Conservation (phyloP, 2,888 invertebrate species). For the Metellina segmentata region DNA sequence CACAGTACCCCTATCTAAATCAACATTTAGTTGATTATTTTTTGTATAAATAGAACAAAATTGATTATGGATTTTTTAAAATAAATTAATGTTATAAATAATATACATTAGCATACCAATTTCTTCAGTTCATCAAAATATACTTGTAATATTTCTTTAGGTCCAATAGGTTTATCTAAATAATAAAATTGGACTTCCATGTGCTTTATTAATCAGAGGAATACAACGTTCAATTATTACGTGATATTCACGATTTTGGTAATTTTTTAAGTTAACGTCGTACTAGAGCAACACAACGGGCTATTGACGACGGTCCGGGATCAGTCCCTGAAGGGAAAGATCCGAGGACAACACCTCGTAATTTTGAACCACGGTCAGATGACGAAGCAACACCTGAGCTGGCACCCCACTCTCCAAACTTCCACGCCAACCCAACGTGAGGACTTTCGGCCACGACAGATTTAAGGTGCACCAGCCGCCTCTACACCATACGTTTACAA, state of each 20-base stretch:
- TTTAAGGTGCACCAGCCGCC: too few species aligned
- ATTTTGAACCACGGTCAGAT: too few species aligned
- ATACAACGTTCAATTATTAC: constrained; percentile 47
- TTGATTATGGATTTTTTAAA: constrained; percentile 29
- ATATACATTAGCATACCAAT: constrained; percentile 29
- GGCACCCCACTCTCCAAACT: too few species aligned
- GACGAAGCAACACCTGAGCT: too few species aligned
- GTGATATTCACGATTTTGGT: constrained; percentile 4
- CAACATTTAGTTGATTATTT: constrained; percentile 34
- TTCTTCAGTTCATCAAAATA: constrained; percentile 29
- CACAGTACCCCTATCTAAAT: constrained; percentile 34
- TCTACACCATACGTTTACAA: too few species aligned
- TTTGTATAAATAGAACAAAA: constrained; percentile 31
- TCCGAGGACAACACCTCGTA: too few species aligned
- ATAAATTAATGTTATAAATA: constrained; percentile 32
- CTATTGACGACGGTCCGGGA: too few species aligned
- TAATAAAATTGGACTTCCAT: constrained; percentile 42
- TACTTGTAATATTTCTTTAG: constrained; percentile 39
- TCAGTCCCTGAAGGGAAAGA: too few species aligned
- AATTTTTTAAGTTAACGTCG: too few species aligned
- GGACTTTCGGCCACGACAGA: too few species aligned
- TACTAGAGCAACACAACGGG: too few species aligned
- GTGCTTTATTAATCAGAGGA: constrained; percentile 40
- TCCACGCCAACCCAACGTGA: too few species aligned
- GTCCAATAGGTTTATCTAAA: constrained; percentile 17